A percentile compares a stretch with the other conserved stretches of the same genome.
phyloP scores from a whole-genome alignment of 2,888 invertebrate species.

The Agriotes lineatus region DNA sequence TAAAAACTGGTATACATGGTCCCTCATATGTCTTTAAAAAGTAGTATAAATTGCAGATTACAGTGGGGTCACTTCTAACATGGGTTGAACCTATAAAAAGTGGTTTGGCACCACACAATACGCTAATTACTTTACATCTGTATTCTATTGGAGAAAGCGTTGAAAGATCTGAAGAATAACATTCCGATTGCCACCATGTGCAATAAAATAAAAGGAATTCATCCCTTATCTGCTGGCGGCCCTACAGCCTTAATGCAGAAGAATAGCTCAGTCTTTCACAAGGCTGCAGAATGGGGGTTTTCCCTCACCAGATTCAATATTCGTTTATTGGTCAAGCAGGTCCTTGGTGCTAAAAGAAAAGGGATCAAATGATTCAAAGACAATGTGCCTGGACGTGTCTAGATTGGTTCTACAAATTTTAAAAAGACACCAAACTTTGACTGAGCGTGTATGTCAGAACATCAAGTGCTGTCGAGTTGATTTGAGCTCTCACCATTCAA shows the following conservation, averaged over 20 bases:
- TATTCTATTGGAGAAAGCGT: not conserved
- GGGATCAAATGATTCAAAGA: not conserved
- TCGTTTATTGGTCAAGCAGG: too few relatives aligned
- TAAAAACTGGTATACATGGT: not conserved
- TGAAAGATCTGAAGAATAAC: not conserved
- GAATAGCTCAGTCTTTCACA: not conserved
- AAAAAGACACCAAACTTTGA: not conserved
- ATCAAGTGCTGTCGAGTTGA: constrained; percentile 4
- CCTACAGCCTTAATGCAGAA: not conserved
- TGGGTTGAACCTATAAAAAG: too few relatives aligned
- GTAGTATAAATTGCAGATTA: not conserved
- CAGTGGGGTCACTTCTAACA: not conserved
- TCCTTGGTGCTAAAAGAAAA: not conserved
- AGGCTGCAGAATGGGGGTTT: not conserved
- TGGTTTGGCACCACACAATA: too few relatives aligned
- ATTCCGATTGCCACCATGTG: not conserved
- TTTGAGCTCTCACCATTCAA: too few relatives aligned
- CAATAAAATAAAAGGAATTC: not conserved
- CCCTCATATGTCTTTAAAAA: not conserved
- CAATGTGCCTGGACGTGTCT: too few relatives aligned
- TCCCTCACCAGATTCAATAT: not conserved
- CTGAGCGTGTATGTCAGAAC: not conserved
- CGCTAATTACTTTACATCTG: not conserved
- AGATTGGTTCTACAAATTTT: not conserved
- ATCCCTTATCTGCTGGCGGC: too few relatives aligned